phyloP scores from a whole-genome alignment of 1,140 invertebrate species.

The Melanaphis sacchari region DNA sequence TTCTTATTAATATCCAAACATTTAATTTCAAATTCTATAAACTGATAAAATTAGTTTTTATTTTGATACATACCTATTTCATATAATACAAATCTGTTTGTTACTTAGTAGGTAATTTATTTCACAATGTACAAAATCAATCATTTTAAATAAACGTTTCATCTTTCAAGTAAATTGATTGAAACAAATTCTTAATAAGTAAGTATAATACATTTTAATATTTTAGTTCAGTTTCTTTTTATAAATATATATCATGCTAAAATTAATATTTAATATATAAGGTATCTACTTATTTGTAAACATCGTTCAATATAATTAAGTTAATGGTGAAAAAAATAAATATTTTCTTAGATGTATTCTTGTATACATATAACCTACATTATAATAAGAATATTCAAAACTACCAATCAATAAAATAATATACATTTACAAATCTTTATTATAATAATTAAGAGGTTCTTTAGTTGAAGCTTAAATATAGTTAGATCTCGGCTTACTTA shows the following conservation, averaged over 20 bases:
- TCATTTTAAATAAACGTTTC: background rate
- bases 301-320: background rate
- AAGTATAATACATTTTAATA: background rate
- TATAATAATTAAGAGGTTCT: too few relatives aligned
- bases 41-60: background rate
- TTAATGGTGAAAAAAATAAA: background rate
- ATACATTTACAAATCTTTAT: background rate
- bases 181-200: background rate
- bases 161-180: background rate
- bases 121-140: background rate
- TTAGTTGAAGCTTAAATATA: too few relatives aligned
- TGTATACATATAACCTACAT: too few relatives aligned
- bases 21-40: background rate
- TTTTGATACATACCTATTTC: background rate
- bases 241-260: background rate
- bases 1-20: background rate
- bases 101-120: background rate
- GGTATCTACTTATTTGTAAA: background rate
- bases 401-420: background rate
- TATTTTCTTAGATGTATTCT: too few relatives aligned
- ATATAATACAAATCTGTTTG: background rate
- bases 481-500: too few relatives aligned
- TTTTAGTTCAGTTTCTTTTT: background rate
- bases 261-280: background rate
- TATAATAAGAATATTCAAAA: background rate